Evolutionary conservation across 2,797 vertebrate species (phyloP).

Genomic region (Coregonus ussuriensis): DNA sequence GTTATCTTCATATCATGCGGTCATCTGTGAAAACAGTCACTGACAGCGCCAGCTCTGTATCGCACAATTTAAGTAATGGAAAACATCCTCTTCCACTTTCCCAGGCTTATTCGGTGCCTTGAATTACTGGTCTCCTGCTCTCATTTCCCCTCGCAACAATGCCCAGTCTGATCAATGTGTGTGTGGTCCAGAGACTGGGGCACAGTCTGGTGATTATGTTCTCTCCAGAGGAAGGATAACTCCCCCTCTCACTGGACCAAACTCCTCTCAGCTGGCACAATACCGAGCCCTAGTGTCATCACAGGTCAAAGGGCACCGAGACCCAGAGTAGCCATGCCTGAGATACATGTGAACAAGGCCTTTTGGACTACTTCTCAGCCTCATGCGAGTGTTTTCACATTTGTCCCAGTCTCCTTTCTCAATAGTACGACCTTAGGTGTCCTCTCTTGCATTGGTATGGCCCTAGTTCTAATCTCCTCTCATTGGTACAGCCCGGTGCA

Average conservation of each 20-base stretch:
- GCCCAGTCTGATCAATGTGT: constrained; percentile 17
- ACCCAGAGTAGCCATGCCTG: constrained; percentile 3
- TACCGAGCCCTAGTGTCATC: constrained; percentile 11
- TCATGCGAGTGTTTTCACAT: background rate
- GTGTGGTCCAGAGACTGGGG: background rate
- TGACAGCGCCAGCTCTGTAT: background rate
- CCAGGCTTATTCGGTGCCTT: constrained; percentile 13
- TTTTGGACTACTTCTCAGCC: background rate
- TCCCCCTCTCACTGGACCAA: background rate
- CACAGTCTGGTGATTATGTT: constrained; percentile 19
- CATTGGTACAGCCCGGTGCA: background rate
- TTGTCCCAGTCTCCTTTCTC: too few relatives aligned
- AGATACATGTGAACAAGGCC: background rate
- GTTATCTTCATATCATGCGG: background rate
- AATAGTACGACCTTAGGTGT: too few relatives aligned
- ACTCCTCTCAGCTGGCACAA: constrained; percentile 9
- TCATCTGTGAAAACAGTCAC: constrained; percentile 19
- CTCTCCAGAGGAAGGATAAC: constrained; percentile 5
- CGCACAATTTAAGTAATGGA: constrained; percentile 10
- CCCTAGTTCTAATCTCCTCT: too few relatives aligned
- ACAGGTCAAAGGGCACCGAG: constrained; percentile 26
- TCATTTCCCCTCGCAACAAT: constrained; percentile 42
- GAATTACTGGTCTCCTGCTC: constrained; percentile 23
- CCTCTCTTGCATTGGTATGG: too few relatives aligned
- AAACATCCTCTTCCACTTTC: constrained; percentile 16